Base-by-base conservation (phyloP, 2,113 vertebrate species). In the Gracilinanus agilis region DNA sequence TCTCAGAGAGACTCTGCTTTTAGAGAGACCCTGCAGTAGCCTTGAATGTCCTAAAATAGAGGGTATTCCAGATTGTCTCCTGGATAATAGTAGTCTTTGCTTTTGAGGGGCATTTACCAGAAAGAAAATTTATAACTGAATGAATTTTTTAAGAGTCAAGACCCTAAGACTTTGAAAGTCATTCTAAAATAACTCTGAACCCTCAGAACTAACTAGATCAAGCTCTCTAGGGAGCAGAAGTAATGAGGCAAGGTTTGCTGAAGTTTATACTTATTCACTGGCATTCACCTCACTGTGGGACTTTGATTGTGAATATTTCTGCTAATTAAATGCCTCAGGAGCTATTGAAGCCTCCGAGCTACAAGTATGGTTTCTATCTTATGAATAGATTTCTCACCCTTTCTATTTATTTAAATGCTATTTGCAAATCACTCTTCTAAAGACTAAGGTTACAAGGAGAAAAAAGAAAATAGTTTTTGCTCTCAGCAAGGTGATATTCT, bases 161-260 rank as follows among this genome's bases (percentile, higher is more conserved):
- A 23, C 24, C 4, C 56, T 53, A 83, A 13, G 93, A 34, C 2
- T 16, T 67, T 13, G 29, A 11, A 89, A n/a, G 23, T 23, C 24
- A 54, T 95, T 29, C 54, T 0, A 0, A 44, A 2, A 8, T n/a
- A 27, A 88, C 55, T 94, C 89, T n/a, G 2, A 58, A 44, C 53
- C 2, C 24, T 94, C 54, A 88, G 54, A 0, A 2, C 1, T 83
- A 29, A 25, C 29, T 0, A 44, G n/a, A 55, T n/a, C 27, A 88
- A 90, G 53, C 24, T 54, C 90, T 54, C 67, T 90, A 53, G 53
- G 34, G 24, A 27, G 34, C 56, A 2, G 56, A 83, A 10, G 24
- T 53, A 94, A 96, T 93, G 56, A 83, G 21, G 24, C 44, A 95
- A 96, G 92, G 44, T 53, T 92, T 90, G 21, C 21, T 24, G 92